phyloP scores from a whole-genome alignment of 2,113 vertebrate genomes.

The Leucoraja erinaceus region DNA sequence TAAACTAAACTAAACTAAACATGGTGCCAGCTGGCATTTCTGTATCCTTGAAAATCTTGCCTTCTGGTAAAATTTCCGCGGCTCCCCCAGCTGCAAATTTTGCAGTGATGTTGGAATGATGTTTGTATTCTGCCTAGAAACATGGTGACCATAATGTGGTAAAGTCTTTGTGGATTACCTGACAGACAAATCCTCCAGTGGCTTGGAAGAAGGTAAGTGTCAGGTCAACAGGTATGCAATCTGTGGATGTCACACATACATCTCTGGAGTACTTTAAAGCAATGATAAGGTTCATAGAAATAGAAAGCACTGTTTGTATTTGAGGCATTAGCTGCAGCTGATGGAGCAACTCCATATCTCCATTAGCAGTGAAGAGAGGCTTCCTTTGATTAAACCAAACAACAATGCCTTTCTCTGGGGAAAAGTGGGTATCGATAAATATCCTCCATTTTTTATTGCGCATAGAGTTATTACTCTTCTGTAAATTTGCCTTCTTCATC shows the following conservation, averaged over 20 bases:
- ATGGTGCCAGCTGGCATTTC: neutral
- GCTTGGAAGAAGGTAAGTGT: neutral
- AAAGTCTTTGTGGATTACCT: neutral
- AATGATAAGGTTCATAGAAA: neutral
- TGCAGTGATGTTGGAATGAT: too few relatives aligned
- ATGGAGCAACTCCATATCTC: too few relatives aligned
- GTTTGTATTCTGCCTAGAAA: too few relatives aligned
- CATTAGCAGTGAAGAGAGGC: too few relatives aligned
- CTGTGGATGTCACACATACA: too few relatives aligned
- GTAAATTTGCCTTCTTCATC: neutral
- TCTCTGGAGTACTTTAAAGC: neutral
- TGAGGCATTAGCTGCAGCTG: neutral
- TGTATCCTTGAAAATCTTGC: neutral
- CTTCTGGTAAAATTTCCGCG: neutral
- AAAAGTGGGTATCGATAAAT: too few relatives aligned
- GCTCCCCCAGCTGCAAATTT: neutral
- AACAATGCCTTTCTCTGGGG: too few relatives aligned
- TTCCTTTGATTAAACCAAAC: too few relatives aligned
- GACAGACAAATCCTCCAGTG: neutral
- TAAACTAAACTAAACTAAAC: too few relatives aligned
- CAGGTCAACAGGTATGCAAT: too few relatives aligned
- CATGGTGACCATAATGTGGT: too few relatives aligned
- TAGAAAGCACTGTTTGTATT: neutral
- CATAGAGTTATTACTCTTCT: neutral
- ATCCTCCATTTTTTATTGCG: neutral